Evolutionary conservation across 2,797 vertebrate genomes (phyloP), one percentile per base, ranked within the genome.

Genomic region (Pelochelys cantorii): DNA sequence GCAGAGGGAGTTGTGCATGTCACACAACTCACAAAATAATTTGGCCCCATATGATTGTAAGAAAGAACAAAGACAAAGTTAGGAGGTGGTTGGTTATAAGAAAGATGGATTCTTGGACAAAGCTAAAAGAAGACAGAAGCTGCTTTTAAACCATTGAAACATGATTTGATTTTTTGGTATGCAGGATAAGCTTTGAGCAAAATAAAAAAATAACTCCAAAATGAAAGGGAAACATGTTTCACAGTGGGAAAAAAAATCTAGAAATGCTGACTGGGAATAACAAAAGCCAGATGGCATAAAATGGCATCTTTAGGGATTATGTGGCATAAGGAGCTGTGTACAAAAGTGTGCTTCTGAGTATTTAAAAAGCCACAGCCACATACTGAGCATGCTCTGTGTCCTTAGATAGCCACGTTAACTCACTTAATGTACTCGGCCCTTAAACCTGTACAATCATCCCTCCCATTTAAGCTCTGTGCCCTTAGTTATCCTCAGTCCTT

Each of bases 271-370:
- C 97, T 97, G 97, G 96, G 95, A 97, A 96, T 94, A 97, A 97
- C 97, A 97, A 97, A 97, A 97, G 96, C 97, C 98, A 98, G 97
- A 98, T 98, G 98, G 98, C 95, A 97, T 96, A 98, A 97, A 98
- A 97, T 97, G 97, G 96, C 96, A 97, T 98, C 96, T 97, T 97
- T 96, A 97, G 95, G 95, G 96, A 98, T 98, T 98, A 98, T 97
- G 97, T 97, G 97, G 96, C 96, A 96, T 96, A 97, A 97, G 94
- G 96, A 96, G 91, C 96, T 96, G 55, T 71, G 83, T 90, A 96
- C 81, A 95, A 97, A 97, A 97, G 95, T 96, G 94, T 95, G 87
- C 95, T 97, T 91, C 42, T 86, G 97, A 97, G 97, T 97, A 97
- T 96, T 95, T 94, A 97, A 97, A 95, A 94, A 85, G 88, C 90